These are phyloP conservation scores for Diabrotica undecimpunctata DNA, from an alignment of 1,140 invertebrate genomes.

Conservation along the genomic window DNA sequence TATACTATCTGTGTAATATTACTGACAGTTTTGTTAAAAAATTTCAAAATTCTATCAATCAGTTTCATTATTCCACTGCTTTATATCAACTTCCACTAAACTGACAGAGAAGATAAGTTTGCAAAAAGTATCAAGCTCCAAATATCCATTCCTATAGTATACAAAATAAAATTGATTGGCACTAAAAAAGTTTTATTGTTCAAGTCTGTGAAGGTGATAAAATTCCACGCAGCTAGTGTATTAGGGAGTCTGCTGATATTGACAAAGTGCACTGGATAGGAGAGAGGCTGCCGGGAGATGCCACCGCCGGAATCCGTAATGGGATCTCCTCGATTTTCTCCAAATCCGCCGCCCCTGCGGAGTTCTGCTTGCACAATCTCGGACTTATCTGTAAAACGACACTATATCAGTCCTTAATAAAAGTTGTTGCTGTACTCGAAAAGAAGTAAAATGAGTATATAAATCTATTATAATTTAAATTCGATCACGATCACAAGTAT, in stretches of 20 bases:
- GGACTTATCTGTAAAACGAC: conserved; percentile 38
- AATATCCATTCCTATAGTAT: no score
- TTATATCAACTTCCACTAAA: no score
- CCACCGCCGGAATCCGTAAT: conserved; percentile 35
- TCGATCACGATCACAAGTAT: no score
- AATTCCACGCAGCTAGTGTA: conserved; percentile 27
- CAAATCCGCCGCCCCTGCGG: conserved; percentile 65
- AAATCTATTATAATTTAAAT: conserved; percentile 1
- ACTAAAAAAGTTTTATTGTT: conserved; percentile 1
- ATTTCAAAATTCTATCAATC: no score
- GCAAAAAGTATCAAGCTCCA: no score
- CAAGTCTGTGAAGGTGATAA: not conserved
- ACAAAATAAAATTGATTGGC: conserved; percentile 10
- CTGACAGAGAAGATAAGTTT: no score
- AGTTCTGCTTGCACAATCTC: conserved; percentile 65
- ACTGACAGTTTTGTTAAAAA: no score
- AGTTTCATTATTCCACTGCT: no score
- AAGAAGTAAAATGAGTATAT: not conserved
- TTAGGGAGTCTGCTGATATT: conserved; percentile 44
- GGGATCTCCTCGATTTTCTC: conserved; percentile 69
- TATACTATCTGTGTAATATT: no score
- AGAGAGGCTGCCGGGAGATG: conserved; percentile 34
- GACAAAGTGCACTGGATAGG: conserved; percentile 43
- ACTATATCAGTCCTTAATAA: not conserved
- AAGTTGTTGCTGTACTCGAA: not conserved